A percentile compares a stretch with the other conserved stretches of the same genome.
Conservation (phyloP, 2,888 invertebrate species). For the Drosophila fungiperda region DNA sequence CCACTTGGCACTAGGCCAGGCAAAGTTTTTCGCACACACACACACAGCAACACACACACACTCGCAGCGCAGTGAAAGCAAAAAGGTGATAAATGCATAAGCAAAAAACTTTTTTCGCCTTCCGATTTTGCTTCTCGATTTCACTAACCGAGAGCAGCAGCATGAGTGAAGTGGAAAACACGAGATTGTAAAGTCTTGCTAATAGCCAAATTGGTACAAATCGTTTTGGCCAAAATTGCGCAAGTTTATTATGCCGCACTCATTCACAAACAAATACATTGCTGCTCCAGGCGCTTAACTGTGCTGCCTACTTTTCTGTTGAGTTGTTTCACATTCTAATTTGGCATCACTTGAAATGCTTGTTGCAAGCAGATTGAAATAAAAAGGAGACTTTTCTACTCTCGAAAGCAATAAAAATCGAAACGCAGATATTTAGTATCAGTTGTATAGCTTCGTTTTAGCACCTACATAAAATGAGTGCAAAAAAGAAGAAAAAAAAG, state of each 20-base stretch:
- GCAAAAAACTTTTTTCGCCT: constrained; percentile 73
- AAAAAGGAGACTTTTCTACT: constrained; percentile 69
- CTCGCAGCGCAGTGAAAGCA: constrained; percentile 33
- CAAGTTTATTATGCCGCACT: constrained; percentile 68
- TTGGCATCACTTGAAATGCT: constrained; percentile 80
- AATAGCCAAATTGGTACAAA: constrained; percentile 82
- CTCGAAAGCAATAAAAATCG: constrained; percentile 73
- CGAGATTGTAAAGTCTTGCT: constrained; percentile 47
- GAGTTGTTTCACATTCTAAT: constrained; percentile 71
- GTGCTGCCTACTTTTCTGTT: constrained; percentile 48
- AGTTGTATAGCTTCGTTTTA: constrained; percentile 20
- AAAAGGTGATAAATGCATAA: constrained; percentile 82
- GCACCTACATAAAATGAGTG: background rate
- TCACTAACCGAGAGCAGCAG: constrained; percentile 12
- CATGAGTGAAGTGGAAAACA: background rate
- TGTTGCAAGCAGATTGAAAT: constrained; percentile 84
- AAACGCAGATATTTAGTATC: constrained; percentile 56
- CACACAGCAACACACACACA: background rate
- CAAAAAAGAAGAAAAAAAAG: background rate
- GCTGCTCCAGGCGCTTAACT: constrained; percentile 15
- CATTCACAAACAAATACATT: constrained; percentile 31
- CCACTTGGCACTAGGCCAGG: constrained; percentile 71
- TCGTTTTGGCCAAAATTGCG: constrained; percentile 81
- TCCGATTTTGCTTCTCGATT: constrained; percentile 58
- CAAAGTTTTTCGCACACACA: constrained; percentile 65